A percentile compares a stretch with the other conserved stretches of the same genome.
phyloP scores from a whole-genome alignment of 1,140 invertebrate species.

The Zaprionus gabonicus region DNA sequence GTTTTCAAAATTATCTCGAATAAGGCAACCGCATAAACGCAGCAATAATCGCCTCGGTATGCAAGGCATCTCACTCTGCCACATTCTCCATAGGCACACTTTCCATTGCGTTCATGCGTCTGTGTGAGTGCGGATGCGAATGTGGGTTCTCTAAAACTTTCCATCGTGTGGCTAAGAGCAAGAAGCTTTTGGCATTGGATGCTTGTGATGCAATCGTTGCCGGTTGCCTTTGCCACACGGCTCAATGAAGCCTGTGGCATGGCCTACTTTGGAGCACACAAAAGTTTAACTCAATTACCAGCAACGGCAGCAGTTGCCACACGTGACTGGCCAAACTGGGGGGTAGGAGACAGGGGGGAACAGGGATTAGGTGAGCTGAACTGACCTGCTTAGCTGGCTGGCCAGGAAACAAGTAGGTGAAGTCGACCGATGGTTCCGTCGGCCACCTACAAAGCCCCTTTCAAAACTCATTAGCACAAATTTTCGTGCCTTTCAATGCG shows the following conservation, averaged over 20 bases:
- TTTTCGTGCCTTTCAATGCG: conserved; percentile 70
- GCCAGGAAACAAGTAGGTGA: conserved; percentile 39
- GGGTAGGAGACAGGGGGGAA: neutral
- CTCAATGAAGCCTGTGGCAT: conserved; percentile 62
- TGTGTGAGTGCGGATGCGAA: neutral
- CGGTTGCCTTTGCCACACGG: conserved; percentile 10
- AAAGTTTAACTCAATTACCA: conserved; percentile 81
- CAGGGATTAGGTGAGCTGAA: conserved; percentile 5
- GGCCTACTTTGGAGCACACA: conserved; percentile 63
- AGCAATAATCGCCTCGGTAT: conserved; percentile 27
- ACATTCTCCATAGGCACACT: conserved; percentile 57
- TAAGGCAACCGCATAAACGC: conserved; percentile 43
- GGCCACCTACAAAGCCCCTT: conserved; percentile 70
- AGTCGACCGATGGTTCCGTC: conserved; percentile 13
- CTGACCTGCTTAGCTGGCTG: conserved; percentile 62
- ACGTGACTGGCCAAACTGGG: neutral
- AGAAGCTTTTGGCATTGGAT: conserved; percentile 31
- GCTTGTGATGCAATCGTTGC: conserved; percentile 68
- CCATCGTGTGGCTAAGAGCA: conserved; percentile 30
- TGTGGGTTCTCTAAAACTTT: conserved; percentile 63
- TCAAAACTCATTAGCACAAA: conserved; percentile 83
- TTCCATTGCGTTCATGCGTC: conserved; percentile 43
- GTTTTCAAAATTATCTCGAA: conserved; percentile 6
- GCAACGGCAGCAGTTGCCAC: conserved; percentile 7
- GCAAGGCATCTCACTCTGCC: conserved; percentile 55